Conservation (phyloP, 2,888 invertebrate species). For the Euproctis similis region DNA sequence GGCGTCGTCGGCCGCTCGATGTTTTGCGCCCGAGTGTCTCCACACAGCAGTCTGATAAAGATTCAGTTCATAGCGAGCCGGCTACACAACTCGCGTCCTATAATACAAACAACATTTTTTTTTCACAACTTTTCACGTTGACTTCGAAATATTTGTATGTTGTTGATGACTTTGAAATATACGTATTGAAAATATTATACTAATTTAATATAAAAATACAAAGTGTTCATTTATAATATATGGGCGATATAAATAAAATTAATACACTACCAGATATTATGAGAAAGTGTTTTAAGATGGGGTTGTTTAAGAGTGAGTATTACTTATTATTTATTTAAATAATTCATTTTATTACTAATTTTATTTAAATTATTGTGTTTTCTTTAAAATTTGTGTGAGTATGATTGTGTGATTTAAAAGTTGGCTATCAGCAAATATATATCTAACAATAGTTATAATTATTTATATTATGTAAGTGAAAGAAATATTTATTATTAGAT, state of each 20-base stretch:
- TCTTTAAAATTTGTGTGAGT: too few species aligned
- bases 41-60: conserved; percentile 45
- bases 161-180: too few species aligned
- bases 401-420: too few species aligned
- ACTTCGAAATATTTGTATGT: too few species aligned
- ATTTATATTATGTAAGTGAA: too few species aligned
- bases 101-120: conserved; percentile 20
- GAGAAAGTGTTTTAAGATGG: conserved; percentile 72
- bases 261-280: conserved; percentile 51
- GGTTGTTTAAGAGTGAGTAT: conserved; percentile 67
- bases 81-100: conserved; percentile 47
- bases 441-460: too few species aligned
- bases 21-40: conserved; percentile 20
- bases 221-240: conserved; percentile 15
- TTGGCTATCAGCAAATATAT: too few species aligned
- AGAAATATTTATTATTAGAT: too few species aligned
- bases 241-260: conserved; percentile 50
- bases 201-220: too few species aligned
- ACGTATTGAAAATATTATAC: too few species aligned
- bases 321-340: conserved; percentile 2
- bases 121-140: conserved; percentile 25
- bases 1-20: conserved; percentile 20
- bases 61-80: conserved; percentile 50
- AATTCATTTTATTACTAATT: too few species aligned
- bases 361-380: too few species aligned